phyloP scores from a whole-genome alignment of 2,888 invertebrate species.

The Drosophila buzzatii region DNA sequence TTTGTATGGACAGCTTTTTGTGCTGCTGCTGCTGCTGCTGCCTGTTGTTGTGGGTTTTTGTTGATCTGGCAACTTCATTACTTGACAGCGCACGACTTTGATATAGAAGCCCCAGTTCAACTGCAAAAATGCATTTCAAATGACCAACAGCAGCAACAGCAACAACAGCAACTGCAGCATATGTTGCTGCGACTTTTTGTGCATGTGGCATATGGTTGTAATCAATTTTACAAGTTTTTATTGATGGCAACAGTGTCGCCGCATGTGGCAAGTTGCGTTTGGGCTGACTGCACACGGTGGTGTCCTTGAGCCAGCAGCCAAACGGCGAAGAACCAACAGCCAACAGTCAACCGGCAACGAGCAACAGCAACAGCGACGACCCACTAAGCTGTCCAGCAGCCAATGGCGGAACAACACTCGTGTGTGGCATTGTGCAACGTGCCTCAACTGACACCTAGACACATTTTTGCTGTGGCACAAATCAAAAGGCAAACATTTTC shows the following conservation, averaged over 20 bases:
- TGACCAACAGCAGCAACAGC: slow-evolving; percentile 29
- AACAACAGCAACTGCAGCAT: slow-evolving; percentile 18
- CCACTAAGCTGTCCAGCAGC: slow-evolving; percentile 36
- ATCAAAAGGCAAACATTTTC: slow-evolving; percentile 83
- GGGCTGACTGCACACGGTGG: slow-evolving; percentile 7
- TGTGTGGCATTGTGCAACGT: slow-evolving; percentile 55
- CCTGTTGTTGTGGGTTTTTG: slow-evolving; percentile 71
- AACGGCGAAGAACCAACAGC: background rate
- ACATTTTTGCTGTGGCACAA: slow-evolving; percentile 80
- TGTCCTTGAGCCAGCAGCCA: slow-evolving; percentile 52
- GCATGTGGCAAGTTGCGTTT: slow-evolving; percentile 66
- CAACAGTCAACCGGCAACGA: background rate
- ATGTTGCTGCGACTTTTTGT: slow-evolving; percentile 14
- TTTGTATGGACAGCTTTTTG: slow-evolving; percentile 64
- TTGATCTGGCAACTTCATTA: slow-evolving; percentile 81
- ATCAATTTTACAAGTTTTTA: slow-evolving; percentile 78
- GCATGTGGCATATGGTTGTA: slow-evolving; percentile 62
- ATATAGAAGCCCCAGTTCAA: slow-evolving; percentile 57
- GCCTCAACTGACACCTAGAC: slow-evolving; percentile 76
- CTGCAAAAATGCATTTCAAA: slow-evolving; percentile 57
- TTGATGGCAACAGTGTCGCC: slow-evolving; percentile 50
- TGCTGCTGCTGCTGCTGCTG: slow-evolving; percentile 35
- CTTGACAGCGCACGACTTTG: slow-evolving; percentile 80
- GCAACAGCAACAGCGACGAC: slow-evolving; percentile 32
- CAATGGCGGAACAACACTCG: slow-evolving; percentile 4